Base-by-base conservation (phyloP, 2,113 vertebrate genomes). In the Blennius ocellaris region DNA sequence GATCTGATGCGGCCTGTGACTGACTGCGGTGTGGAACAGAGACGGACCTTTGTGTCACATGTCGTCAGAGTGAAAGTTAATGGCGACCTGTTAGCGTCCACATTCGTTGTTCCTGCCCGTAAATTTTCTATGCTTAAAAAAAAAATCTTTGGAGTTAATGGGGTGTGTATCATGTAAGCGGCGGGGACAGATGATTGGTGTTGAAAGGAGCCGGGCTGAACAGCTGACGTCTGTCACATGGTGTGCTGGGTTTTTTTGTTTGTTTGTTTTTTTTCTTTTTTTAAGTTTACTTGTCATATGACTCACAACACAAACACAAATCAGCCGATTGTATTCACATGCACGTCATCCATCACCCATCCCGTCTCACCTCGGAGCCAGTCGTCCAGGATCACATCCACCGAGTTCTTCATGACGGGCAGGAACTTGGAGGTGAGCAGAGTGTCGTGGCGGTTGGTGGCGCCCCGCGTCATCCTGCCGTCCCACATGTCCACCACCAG, bases 341-440 rank as follows among this genome's bases (percentile, higher is more conserved):
- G 21, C 21, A 30, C 4, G 21, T 30, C 21, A 30, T 30, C 21
- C 2, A 30, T 30, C 21, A n/a, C n/a, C 21, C 21, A 30, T 30
- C 21, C 21, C 21, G 21, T 30, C 47, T 76, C 80, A 98, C 97
- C 96, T 89, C 91, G 93, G 5, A 98, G 94, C 97, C 97, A 99
- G 76, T 85, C 84, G 85, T 99, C 97, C 87, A 99, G 87, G 0
- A 94, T 80, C 1, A 92, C 94, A 64, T 99, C 97, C 0, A 96
- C 94, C 0, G 93, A 94, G 83, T 96, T 98, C 85, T 99, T 99
- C 93, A 98, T 98, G 61, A 98, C 95, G 0, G 96, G 96, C 63
- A 99, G 93, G 61, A 99, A 97, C 76, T 99, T 97, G 0, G 97
- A 97, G 81, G 94, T 96, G 87, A 99, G 95, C 67, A 99, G 94